Percentiles rank a stretch among this genome's conserved stretches.
These are phyloP conservation scores for Poeciliopsis occidentalis DNA, from an alignment of 2,113 vertebrate genomes.

Conservation along the genomic window DNA sequence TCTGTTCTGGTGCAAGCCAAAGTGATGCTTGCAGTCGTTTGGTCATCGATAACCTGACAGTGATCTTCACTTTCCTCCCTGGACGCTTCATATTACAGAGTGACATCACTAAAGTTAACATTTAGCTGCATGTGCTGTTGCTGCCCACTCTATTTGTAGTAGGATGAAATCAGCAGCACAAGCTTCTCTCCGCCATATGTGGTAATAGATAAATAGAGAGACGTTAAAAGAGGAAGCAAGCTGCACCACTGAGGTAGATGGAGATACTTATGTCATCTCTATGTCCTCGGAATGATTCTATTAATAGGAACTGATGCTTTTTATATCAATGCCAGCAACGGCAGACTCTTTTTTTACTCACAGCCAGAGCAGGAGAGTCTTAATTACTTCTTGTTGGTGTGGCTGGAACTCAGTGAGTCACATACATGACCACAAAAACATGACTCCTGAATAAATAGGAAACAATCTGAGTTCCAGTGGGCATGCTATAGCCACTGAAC, in stretches of 20 bases:
- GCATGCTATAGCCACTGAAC: slow-evolving; percentile 8
- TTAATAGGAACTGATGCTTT: slow-evolving; percentile 67
- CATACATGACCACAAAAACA: slow-evolving; percentile 35
- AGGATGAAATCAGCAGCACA: slow-evolving; percentile 28
- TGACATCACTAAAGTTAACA: not conserved
- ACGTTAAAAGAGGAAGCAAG: too few relatives aligned
- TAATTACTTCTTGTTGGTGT: slow-evolving; percentile 48
- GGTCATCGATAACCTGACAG: not conserved
- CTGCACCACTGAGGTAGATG: slow-evolving; percentile 36
- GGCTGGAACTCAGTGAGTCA: slow-evolving; percentile 52
- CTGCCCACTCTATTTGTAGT: slow-evolving; percentile 28
- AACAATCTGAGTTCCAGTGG: not conserved
- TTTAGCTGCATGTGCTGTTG: slow-evolving; percentile 8
- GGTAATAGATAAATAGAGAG: slow-evolving; percentile 57
- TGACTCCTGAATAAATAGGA: slow-evolving; percentile 36
- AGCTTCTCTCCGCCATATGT: slow-evolving; percentile 52
- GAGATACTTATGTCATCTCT: slow-evolving; percentile 63
- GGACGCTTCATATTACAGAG: not conserved
- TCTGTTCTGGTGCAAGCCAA: not conserved
- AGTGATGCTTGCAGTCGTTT: slow-evolving; percentile 24
- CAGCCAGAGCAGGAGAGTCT: slow-evolving; percentile 33
- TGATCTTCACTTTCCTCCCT: not conserved
- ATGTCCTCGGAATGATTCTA: slow-evolving; percentile 49
- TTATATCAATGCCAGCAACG: slow-evolving; percentile 61
- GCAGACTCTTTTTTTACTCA: slow-evolving; percentile 47